Evolutionary conservation across 2,797 vertebrate genomes (phyloP), one percentile per base, ranked within the genome.

Genomic region (Amazona ochrocephala): DNA sequence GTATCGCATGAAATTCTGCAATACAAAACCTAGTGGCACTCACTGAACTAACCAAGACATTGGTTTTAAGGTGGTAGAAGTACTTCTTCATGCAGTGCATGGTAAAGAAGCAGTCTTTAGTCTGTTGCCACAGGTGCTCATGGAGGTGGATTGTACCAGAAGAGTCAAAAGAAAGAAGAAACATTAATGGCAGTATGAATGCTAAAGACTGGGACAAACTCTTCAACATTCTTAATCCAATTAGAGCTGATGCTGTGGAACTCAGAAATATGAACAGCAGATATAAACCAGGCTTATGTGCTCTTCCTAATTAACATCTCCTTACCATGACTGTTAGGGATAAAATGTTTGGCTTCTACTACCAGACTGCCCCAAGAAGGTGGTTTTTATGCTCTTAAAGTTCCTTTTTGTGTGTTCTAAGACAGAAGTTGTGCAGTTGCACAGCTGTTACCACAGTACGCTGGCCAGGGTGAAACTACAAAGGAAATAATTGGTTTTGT

Each of bases 401-500:
- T 41, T 87, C 50, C 65, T 39, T 74, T 74, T n/a, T 61, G 29
- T 29, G 22, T n/a, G 30, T 75, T 87, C 42, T 62, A 14, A 89
- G 53, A 42, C 42, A 77, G 53, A 60, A 85, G 58, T 7, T 0
- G 0, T 86, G 84, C 91, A 64, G 70, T 51, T 76, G 84, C 89
- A 65, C 29, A 41, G 11, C 48, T 75, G 48, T 44, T 48, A 8
- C 20, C 34, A 15, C 73, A 44, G n/a, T 5, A 7, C 21, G 60
- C 82, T 72, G 58, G 21, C 29, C 79, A 66, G 39, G 42, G 39
- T 45, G 65, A 58, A 77, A 50, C 67, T 81, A 65, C 66, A 64
- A 26, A 82, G 84, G 80, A 67, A 84, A 37, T 29, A 8, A 32
- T 60, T 84, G 50, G 1, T 81, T 89, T 81, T 93, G 93, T 82